Percentiles rank a stretch among this genome's conserved stretches.
Conservation (phyloP, 53 echinoderm and acorn worm species). For the Holothuria scabra region DNA sequence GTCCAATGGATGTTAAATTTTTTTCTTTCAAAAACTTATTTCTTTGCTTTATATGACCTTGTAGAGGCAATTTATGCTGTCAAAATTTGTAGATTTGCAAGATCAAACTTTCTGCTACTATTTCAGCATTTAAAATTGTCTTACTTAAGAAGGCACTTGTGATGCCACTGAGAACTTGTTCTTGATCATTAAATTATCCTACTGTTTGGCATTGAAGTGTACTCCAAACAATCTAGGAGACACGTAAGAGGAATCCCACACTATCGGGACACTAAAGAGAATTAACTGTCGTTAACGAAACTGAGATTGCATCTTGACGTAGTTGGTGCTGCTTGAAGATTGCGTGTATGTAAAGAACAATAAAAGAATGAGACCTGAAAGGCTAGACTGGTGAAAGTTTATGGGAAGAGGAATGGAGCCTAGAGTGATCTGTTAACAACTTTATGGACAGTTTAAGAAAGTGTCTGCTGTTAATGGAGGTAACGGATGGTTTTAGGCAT, state of each 20-base stretch:
- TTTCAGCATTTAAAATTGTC: constrained; percentile 8
- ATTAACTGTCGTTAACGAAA: constrained; percentile 2
- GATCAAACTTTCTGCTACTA: background rate
- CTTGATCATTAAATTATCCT: constrained; percentile 4
- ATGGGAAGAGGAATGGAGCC: background rate
- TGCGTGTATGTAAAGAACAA: background rate
- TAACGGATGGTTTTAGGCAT: too few species aligned
- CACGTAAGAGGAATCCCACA: constrained; percentile 1
- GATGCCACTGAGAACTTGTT: constrained; percentile 12
- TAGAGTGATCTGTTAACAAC: too few species aligned
- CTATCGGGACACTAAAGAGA: background rate
- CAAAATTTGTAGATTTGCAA: too few species aligned
- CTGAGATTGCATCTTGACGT: constrained; percentile 39
- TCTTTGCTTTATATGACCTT: too few species aligned
- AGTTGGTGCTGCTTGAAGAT: constrained; percentile 4
- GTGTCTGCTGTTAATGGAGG: too few species aligned
- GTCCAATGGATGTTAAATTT: too few species aligned
- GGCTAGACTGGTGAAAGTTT: background rate
- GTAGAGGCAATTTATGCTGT: too few species aligned
- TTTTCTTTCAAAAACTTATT: too few species aligned
- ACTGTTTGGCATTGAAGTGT: constrained; percentile 9
- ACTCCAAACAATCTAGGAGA: constrained; percentile 16
- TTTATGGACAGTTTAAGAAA: too few species aligned
- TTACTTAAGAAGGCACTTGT: background rate
- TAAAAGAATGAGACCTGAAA: background rate